phyloP scores from a whole-genome alignment of 2,888 invertebrate genomes.

The Hymenopus coronatus region DNA sequence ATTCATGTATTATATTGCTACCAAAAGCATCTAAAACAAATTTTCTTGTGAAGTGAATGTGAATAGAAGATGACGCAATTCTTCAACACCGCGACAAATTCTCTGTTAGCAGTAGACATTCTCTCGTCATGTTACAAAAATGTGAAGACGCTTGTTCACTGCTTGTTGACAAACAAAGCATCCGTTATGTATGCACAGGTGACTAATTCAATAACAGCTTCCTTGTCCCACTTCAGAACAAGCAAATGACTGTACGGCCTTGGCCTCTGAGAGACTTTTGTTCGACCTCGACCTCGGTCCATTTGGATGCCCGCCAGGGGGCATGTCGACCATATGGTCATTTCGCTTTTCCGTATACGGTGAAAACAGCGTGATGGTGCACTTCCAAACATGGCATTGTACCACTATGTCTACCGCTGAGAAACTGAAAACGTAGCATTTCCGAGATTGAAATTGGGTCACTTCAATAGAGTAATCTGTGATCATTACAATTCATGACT shows the following conservation, averaged over 20 bases:
- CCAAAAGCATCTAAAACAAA: neutral
- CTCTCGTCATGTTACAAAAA: neutral
- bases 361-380: neutral
- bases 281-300: slow-evolving; percentile 14
- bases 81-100: neutral
- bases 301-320: slow-evolving; percentile 12
- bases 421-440: too few species aligned
- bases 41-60: neutral
- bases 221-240: neutral
- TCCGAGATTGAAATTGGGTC: too few species aligned
- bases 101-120: neutral
- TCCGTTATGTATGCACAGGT: neutral
- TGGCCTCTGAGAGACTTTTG: slow-evolving; percentile 2
- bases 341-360: neutral
- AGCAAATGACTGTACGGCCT: neutral
- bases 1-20: neutral
- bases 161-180: neutral
- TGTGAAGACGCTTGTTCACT: neutral
- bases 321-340: neutral
- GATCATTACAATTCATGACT: too few species aligned
- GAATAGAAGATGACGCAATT: neutral
- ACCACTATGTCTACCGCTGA: too few species aligned
- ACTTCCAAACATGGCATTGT: neutral
- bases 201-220: neutral
- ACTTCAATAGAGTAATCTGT: too few species aligned